Conservation (phyloP, 2,797 vertebrate species). For the Oophaga sylvatica region DNA sequence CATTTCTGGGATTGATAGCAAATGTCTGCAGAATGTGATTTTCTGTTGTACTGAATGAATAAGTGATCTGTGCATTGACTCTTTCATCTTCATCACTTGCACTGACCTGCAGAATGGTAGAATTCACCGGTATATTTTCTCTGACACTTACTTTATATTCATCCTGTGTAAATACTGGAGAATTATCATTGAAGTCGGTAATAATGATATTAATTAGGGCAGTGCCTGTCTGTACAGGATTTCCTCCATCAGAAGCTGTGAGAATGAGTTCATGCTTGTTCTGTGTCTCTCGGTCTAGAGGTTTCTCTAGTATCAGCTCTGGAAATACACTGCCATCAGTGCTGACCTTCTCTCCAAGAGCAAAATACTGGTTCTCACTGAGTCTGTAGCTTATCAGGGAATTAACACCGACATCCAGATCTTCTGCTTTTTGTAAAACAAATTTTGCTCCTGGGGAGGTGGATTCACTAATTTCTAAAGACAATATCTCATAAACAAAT, state of each 20-base stretch:
- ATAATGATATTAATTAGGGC: slow-evolving; percentile 35
- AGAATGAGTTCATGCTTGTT: slow-evolving; percentile 62
- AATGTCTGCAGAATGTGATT: slow-evolving; percentile 65
- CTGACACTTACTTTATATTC: slow-evolving; percentile 46
- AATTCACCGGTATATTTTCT: slow-evolving; percentile 69
- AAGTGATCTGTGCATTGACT: slow-evolving; percentile 56
- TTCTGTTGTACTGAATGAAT: slow-evolving; percentile 56
- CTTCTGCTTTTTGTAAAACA: slow-evolving; percentile 74
- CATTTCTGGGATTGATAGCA: slow-evolving; percentile 63
- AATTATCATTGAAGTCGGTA: slow-evolving; percentile 70
- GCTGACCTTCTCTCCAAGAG: slow-evolving; percentile 40
- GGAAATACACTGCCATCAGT: slow-evolving; percentile 47
- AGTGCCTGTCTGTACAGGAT: slow-evolving; percentile 69
- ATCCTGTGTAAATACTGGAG: slow-evolving; percentile 49
- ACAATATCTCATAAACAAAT: slow-evolving; percentile 67
- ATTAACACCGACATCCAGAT: slow-evolving; percentile 54
- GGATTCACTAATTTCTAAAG: slow-evolving; percentile 73
- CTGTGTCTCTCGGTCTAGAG: slow-evolving; percentile 38
- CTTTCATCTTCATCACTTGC: slow-evolving; percentile 62
- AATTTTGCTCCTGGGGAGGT: slow-evolving; percentile 69
- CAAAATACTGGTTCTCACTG: slow-evolving; percentile 66
- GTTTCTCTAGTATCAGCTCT: slow-evolving; percentile 48
- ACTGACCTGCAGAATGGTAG: slow-evolving; percentile 66
- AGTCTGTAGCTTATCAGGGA: slow-evolving; percentile 2
- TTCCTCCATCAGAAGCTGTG: slow-evolving; percentile 73